These are phyloP conservation scores for Hydropotes inermis DNA, from an alignment of 2,113 vertebrate genomes.

Conservation along the genomic window DNA sequence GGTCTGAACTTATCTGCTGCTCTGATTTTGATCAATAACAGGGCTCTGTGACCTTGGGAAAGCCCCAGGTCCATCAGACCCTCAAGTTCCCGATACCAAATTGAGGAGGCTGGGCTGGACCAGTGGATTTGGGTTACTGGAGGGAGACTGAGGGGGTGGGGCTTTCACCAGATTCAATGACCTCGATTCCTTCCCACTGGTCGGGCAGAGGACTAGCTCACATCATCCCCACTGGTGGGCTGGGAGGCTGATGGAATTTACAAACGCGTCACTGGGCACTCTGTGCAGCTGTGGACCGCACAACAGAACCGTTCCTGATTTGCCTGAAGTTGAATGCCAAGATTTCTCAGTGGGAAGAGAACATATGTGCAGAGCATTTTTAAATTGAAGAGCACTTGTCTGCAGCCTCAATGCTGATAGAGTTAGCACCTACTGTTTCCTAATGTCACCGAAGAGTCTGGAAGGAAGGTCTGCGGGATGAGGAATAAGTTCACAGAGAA, in stretches of 20 bases:
- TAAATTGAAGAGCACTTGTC: background rate
- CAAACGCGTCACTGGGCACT: background rate
- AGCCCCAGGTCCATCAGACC: background rate
- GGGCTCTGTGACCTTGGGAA: background rate
- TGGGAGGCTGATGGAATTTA: background rate
- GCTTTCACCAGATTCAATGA: background rate
- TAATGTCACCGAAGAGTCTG: background rate
- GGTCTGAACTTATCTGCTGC: background rate
- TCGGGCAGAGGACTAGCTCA: background rate
- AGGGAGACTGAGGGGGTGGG: background rate
- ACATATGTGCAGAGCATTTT: background rate
- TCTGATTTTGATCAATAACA: background rate
- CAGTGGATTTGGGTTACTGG: background rate
- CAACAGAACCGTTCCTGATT: background rate
- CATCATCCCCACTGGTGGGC: rapidly evolving
- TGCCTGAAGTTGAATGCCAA: background rate
- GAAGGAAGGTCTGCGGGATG: background rate
- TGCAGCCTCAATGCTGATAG: no score
- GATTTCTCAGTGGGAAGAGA: background rate
- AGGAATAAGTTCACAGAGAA: background rate
- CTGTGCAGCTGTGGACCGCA: background rate
- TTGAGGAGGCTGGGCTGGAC: background rate
- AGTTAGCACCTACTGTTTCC: background rate
- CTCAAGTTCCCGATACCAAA: background rate
- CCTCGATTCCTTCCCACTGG: background rate